phyloP scores from a whole-genome alignment of 2,888 invertebrate genomes.

The Hermodice carunculata region DNA sequence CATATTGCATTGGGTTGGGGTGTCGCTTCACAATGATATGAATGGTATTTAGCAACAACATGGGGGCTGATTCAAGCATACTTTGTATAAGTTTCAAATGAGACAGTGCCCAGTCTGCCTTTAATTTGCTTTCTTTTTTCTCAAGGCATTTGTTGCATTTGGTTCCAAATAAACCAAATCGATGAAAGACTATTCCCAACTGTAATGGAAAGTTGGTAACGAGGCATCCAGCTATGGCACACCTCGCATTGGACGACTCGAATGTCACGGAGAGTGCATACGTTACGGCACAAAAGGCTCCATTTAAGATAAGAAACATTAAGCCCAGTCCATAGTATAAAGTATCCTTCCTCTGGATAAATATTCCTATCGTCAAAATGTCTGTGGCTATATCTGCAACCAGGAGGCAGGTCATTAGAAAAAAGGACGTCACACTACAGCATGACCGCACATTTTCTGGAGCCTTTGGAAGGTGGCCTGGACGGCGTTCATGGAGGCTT shows the following conservation, averaged over 20 bases:
- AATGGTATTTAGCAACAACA: slow-evolving; percentile 26
- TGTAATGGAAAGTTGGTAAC: slow-evolving; percentile 33
- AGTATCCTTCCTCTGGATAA: slow-evolving; percentile 13
- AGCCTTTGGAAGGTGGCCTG: too few relatives aligned
- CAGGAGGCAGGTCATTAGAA: slow-evolving; percentile 30
- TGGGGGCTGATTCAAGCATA: slow-evolving; percentile 30
- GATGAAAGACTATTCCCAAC: slow-evolving; percentile 27
- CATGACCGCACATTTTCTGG: slow-evolving; percentile 13
- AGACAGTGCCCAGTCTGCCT: slow-evolving; percentile 29
- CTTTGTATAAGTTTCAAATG: slow-evolving; percentile 33
- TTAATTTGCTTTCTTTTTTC: not conserved
- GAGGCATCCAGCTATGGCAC: slow-evolving; percentile 18
- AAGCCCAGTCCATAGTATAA: slow-evolving; percentile 11
- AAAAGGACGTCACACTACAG: slow-evolving; percentile 16
- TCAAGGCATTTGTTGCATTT: slow-evolving; percentile 6
- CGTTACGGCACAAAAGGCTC: slow-evolving; percentile 12
- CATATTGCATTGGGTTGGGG: slow-evolving; percentile 3
- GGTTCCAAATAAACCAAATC: slow-evolving; percentile 3
- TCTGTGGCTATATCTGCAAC: slow-evolving; percentile 27
- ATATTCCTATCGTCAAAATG: slow-evolving; percentile 24
- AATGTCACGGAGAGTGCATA: slow-evolving; percentile 15
- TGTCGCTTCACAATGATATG: slow-evolving; percentile 20
- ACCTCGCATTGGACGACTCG: not conserved
- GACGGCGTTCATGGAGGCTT: too few relatives aligned
- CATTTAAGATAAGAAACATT: slow-evolving; percentile 1